Evolutionary conservation across 2,113 vertebrate species (phyloP).

Genomic region (Cynocephalus volans): DNA sequence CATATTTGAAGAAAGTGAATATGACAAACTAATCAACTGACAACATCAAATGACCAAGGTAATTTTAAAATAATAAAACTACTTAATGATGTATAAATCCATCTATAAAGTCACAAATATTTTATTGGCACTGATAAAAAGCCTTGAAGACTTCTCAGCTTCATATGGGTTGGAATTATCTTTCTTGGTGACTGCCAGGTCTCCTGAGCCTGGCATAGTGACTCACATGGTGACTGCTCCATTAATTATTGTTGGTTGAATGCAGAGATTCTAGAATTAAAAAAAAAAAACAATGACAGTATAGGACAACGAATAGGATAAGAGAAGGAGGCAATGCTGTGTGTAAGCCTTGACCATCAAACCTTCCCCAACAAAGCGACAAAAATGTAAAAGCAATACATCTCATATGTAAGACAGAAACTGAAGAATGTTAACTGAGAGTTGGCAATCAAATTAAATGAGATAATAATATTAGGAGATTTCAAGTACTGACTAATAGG

Average conservation of each 20-base stretch:
- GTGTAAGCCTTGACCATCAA: neutral
- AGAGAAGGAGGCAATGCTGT: neutral
- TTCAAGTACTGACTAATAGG: neutral
- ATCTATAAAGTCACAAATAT: neutral
- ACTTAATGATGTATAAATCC: constrained; percentile 62
- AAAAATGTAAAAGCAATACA: constrained; percentile 53
- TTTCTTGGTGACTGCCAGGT: constrained; percentile 18
- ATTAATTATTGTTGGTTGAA: constrained; percentile 39
- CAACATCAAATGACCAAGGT: constrained; percentile 43
- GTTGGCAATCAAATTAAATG: neutral
- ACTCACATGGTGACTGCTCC: neutral
- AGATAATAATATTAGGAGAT: neutral
- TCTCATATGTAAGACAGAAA: neutral
- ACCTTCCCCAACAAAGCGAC: neutral
- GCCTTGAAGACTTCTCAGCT: neutral
- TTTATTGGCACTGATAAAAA: constrained; percentile 31
- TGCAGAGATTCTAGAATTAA: neutral
- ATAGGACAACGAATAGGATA: constrained; percentile 29
- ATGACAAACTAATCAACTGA: constrained; percentile 15
- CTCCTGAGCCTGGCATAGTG: neutral
- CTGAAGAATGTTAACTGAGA: neutral
- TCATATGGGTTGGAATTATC: neutral
- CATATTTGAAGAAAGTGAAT: constrained; percentile 16
- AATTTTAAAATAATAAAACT: constrained; percentile 71
- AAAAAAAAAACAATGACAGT: constrained; percentile 37